These are phyloP conservation scores for Hipparchia semele DNA, from an alignment of 2,888 invertebrate genomes.

Conservation along the genomic window DNA sequence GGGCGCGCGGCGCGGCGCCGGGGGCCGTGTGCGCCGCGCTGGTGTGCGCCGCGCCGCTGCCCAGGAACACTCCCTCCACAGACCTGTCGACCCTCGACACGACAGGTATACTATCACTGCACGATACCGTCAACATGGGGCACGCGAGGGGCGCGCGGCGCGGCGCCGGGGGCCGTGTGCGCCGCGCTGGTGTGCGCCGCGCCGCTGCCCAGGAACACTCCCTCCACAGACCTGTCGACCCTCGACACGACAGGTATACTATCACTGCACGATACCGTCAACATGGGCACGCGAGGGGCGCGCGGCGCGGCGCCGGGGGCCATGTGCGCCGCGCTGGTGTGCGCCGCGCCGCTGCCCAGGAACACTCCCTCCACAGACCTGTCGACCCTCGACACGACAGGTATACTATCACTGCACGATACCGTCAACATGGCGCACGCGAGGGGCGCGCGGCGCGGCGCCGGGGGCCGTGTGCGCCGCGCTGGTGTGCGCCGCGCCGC, in stretches of 20 bases:
- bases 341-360: constrained; percentile 48
- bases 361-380: constrained; percentile 59
- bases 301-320: constrained; percentile 56
- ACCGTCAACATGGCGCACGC: constrained; percentile 61
- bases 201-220: constrained; percentile 47
- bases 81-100: constrained; percentile 55
- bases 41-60: constrained; percentile 47
- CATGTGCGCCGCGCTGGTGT: constrained; percentile 59
- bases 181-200: constrained; percentile 54
- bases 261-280: constrained; percentile 54
- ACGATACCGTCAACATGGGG: constrained; percentile 65
- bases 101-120: constrained; percentile 22
- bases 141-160: constrained; percentile 47
- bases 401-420: constrained; percentile 46
- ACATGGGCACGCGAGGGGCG: constrained; percentile 54
- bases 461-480: constrained; percentile 65
- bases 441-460: constrained; percentile 48
- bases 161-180: constrained; percentile 61
- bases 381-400: constrained; percentile 48
- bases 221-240: constrained; percentile 65
- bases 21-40: constrained; percentile 64
- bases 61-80: constrained; percentile 56
- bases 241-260: neutral
- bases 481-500: constrained; percentile 48
- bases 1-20: constrained; percentile 50